A percentile compares a stretch with the other conserved stretches of the same genome.
These are phyloP conservation scores for Tetranychus cinnabarinus DNA, from an alignment of 1,140 invertebrate species.

Conservation along the genomic window DNA sequence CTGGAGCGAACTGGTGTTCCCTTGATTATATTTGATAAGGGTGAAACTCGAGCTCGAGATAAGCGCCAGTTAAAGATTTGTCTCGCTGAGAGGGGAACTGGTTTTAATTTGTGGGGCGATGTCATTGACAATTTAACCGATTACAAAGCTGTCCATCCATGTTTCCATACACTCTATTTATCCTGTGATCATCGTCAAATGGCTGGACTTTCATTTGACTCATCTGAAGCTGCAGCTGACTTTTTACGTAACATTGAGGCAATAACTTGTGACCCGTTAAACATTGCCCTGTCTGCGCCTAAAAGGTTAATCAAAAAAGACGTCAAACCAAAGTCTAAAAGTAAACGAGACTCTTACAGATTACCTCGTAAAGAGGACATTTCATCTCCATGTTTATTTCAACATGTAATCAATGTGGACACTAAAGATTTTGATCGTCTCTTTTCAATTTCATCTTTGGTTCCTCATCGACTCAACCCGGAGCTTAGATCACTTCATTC, in stretches of 20 bases:
- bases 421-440: constrained; percentile 36
- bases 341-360: constrained; percentile 7
- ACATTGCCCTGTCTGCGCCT: constrained; percentile 44
- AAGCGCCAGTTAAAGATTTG: constrained; percentile 46
- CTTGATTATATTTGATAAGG: constrained; percentile 48
- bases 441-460: constrained; percentile 24
- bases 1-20: constrained; percentile 54
- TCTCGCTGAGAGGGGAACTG: constrained; percentile 54
- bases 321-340: constrained; percentile 15
- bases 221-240: constrained; percentile 39
- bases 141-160: constrained; percentile 25
- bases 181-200: constrained; percentile 38
- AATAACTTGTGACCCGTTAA: constrained; percentile 48
- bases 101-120: constrained; percentile 61
- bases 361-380: constrained; percentile 55
- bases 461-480: background rate
- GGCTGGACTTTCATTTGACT: constrained; percentile 49
- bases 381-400: constrained; percentile 60
- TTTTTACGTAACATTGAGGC: constrained; percentile 38
- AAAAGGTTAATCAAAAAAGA: constrained; percentile 23
- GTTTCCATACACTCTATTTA: constrained; percentile 56
- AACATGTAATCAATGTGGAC: constrained; percentile 57
- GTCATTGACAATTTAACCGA: constrained; percentile 38
- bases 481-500: background rate
- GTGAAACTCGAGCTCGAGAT: constrained; percentile 39